These are phyloP conservation scores for Rynchops niger DNA, from an alignment of 2,113 vertebrate species.

Conservation along the genomic window DNA sequence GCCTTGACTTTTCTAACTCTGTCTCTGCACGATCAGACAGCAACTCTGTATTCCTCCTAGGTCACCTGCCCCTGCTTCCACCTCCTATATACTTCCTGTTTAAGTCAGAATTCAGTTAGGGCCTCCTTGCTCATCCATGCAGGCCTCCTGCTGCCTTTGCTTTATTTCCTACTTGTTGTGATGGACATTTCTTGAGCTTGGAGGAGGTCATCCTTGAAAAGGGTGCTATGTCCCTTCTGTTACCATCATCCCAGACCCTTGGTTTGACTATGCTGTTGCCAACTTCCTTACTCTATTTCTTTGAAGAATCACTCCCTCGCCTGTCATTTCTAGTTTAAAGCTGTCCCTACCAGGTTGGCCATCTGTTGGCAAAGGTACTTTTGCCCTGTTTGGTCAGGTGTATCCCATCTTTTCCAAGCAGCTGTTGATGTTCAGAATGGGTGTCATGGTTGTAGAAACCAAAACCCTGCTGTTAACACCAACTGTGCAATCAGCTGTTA, in stretches of 20 bases:
- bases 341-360: not conserved
- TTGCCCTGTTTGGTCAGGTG: not conserved
- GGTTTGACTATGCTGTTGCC: not conserved
- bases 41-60: not conserved
- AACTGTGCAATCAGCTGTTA: not conserved
- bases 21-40: not conserved
- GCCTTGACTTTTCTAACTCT: not conserved
- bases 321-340: not conserved
- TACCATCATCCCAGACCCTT: not conserved
- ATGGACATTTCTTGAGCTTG: not conserved
- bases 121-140: not conserved
- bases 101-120: not conserved
- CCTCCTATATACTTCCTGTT: not conserved
- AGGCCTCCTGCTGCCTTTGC: not conserved
- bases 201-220: not conserved
- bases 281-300: not conserved
- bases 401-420: not conserved
- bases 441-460: not conserved
- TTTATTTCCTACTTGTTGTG: not conserved
- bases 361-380: not conserved
- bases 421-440: not conserved
- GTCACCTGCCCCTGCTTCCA: not conserved
- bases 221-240: not conserved
- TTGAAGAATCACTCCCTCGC: not conserved
- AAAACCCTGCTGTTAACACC: not conserved